Conservation (phyloP, 2,113 vertebrate species). For the Rattus rattus region DNA sequence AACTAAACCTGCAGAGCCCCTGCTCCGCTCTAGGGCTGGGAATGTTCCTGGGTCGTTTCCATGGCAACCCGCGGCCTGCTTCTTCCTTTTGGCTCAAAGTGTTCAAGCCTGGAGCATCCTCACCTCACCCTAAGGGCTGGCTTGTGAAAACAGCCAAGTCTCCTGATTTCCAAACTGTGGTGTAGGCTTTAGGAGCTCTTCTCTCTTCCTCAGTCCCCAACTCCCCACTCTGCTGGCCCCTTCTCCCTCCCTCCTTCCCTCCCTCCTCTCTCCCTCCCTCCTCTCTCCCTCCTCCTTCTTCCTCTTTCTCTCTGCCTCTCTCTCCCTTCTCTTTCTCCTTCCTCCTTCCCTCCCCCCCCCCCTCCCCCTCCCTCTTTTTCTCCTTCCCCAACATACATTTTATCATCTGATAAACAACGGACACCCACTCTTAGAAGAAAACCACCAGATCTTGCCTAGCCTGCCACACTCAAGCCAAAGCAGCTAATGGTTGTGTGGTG, state of each 20-base stretch:
- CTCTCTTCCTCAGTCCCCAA: not conserved
- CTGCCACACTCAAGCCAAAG: accelerated
- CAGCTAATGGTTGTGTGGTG: no score
- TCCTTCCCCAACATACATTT: not conserved
- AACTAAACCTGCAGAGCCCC: not conserved
- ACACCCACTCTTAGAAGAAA: no score
- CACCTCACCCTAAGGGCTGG: not conserved
- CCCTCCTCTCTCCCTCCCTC: not conserved
- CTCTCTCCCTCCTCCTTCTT: not conserved
- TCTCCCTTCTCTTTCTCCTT: accelerated
- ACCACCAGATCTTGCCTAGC: accelerated
- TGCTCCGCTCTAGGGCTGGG: not conserved
- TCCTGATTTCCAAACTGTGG: not conserved
- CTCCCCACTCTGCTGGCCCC: not conserved
- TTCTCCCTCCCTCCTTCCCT: not conserved
- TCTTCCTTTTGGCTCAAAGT: not conserved
- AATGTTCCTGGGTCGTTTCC: not conserved
- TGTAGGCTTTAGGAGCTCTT: not conserved
- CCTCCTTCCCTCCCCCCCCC: no score
- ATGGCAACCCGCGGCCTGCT: not conserved
- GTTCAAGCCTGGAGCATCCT: not conserved
- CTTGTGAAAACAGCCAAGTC: accelerated
- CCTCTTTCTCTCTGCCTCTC: accelerated
- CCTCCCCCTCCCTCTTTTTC: no score
- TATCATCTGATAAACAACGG: not conserved